Conservation (phyloP, 2,888 invertebrate genomes). For the Odontocolon sp. region DNA sequence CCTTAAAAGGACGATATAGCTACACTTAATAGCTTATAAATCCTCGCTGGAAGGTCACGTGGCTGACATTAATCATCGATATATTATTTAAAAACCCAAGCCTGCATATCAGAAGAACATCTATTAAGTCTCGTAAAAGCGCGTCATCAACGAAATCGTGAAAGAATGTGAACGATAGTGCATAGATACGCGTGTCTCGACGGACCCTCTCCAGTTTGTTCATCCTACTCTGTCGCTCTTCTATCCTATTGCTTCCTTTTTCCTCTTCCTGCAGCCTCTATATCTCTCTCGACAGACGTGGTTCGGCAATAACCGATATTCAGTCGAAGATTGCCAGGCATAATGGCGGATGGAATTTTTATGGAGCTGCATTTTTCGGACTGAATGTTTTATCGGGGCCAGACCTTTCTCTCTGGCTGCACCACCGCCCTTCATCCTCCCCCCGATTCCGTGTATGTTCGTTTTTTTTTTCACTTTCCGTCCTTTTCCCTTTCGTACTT, state of each 20-base stretch:
- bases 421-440: neutral
- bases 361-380: slow-evolving; percentile 72
- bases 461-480: slow-evolving; percentile 1
- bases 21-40: no score
- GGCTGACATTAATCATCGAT: neutral
- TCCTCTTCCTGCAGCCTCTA: slow-evolving; percentile 3
- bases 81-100: no score
- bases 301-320: slow-evolving; percentile 68
- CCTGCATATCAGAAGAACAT: no score
- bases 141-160: neutral
- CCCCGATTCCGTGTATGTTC: slow-evolving; percentile 12
- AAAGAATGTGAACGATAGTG: slow-evolving; percentile 1
- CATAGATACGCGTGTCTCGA: neutral
- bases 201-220: neutral
- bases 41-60: no score
- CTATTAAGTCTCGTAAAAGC: no score
- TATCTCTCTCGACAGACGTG: slow-evolving; percentile 3
- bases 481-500: neutral
- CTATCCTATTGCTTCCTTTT: neutral
- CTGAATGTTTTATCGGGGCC: slow-evolving; percentile 74
- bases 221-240: neutral
- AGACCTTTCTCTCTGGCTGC: neutral
- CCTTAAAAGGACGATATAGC: no score
- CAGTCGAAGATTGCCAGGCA: slow-evolving; percentile 69
- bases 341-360: slow-evolving; percentile 75